Evolutionary conservation across 2,113 vertebrate genomes (phyloP).

Genomic region (Gasterosteus nipponicus): DNA sequence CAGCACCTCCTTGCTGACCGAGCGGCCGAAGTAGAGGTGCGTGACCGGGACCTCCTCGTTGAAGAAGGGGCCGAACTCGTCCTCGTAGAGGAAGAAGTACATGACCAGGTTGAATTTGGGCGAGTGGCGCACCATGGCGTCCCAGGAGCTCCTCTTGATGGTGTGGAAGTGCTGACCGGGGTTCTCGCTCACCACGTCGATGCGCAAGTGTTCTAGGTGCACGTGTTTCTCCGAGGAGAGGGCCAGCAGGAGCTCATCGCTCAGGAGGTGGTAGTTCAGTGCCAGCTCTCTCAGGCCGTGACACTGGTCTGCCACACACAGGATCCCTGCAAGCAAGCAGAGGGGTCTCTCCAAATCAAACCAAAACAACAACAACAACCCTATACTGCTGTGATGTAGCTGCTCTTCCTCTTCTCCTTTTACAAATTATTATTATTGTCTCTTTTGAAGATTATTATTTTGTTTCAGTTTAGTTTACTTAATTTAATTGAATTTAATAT

Average conservation of each 20-base stretch:
- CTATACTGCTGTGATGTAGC: too few species aligned
- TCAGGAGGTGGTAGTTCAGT: conserved; percentile 93
- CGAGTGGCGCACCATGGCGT: conserved; percentile 96
- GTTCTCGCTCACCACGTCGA: conserved; percentile 97
- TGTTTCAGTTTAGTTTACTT: too few species aligned
- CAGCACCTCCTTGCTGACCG: conserved; percentile 95
- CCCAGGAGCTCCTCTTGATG: conserved; percentile 98
- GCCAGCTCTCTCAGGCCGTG: conserved; percentile 94
- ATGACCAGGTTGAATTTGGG: conserved; percentile 98
- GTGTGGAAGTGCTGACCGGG: conserved; percentile 94
- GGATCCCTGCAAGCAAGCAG: conserved; percentile 65
- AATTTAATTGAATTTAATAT: too few species aligned
- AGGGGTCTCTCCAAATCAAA: neutral
- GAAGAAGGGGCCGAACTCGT: conserved; percentile 96
- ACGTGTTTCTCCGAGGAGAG: conserved; percentile 96
- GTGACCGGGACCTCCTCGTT: conserved; percentile 94
- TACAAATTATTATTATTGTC: too few species aligned
- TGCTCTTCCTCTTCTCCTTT: too few species aligned
- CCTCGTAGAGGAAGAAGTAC: conserved; percentile 98
- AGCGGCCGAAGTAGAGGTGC: conserved; percentile 96
- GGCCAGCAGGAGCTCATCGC: conserved; percentile 93
- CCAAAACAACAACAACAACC: too few species aligned
- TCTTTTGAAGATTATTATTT: too few species aligned
- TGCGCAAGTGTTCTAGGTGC: conserved; percentile 93
- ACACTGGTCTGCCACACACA: conserved; percentile 92